Base-by-base conservation (phyloP, 1,140 invertebrate genomes). In the Sesamia nonagrioides region DNA sequence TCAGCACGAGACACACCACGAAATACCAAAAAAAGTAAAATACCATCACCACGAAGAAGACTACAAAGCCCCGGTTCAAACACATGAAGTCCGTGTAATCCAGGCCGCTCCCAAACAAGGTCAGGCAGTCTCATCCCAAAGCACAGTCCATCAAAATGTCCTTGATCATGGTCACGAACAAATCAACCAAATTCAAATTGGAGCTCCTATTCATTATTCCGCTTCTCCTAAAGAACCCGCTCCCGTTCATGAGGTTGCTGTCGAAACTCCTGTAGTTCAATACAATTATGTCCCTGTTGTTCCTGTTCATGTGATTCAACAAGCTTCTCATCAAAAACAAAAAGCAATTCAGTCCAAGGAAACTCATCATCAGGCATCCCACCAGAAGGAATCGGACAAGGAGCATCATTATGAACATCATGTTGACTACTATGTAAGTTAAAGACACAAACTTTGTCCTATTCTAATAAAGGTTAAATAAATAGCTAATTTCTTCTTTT, bases 351-450 rank as follows among this genome's bases (percentile, higher is more conserved):
- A 42, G 0, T 66, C 37, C 35, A 52, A 77, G 17, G 61, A 68
- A 45, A 6, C 4, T 33, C 75, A 81, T 13, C 61, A 77, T 27
- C 68, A 81, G 42, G 71, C 74, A 48, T 35, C 45, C 15, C 58
- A 81, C 6, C 63, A 79, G 13, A 74, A 81, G 48, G 71, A 78
- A 9, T 68, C 48, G 13, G 63, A 73, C 18, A 11, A 58, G 3
- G 54, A 56, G 15, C 37, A 61, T 42, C 86, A 90, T 45, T 72
- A 84, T 54, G 86, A 85, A 52, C 80, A 88, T 63, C 79, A 88
- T 42, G 85, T 82, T 71, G 88, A 91, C 18, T 88, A 87, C 68
- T 82, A 90, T 58, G 89, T 91, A 82, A 88, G 87, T 87, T 58
- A 17, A 2, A 27, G 27, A 27, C 27, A 27, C 27, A 27, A 27